These are phyloP conservation scores for Anaspis maculata DNA, from an alignment of 2,888 invertebrate genomes.

Conservation along the genomic window DNA sequence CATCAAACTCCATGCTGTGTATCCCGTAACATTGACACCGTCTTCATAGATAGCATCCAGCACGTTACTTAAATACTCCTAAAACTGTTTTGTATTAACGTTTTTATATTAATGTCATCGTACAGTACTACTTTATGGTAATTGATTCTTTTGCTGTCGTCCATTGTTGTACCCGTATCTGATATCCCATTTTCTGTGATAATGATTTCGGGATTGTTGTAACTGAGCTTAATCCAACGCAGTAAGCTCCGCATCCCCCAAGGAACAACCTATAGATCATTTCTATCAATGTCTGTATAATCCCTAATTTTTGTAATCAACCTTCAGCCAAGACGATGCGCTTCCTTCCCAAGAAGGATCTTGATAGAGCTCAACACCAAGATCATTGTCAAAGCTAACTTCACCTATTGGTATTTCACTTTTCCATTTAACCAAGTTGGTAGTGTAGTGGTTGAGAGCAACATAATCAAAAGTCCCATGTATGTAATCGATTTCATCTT, in stretches of 20 bases:
- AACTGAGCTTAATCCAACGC: conserved; percentile 31
- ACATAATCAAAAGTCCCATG: conserved; percentile 50
- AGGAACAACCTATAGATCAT: conserved; percentile 28
- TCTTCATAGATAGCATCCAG: conserved; percentile 32
- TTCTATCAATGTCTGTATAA: neutral
- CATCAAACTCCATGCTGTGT: conserved; percentile 64
- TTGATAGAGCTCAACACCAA: conserved; percentile 6
- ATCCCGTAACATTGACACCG: conserved; percentile 50
- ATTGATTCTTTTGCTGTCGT: conserved; percentile 44
- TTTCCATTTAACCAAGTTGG: conserved; percentile 32
- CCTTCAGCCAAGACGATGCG: conserved; percentile 2
- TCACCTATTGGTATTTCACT: conserved; percentile 3
- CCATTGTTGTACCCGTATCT: conserved; percentile 42
- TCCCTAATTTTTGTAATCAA: neutral
- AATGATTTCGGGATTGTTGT: conserved; percentile 45
- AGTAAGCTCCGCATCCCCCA: conserved; percentile 50
- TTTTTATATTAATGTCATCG: neutral
- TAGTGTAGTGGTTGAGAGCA: conserved; percentile 49
- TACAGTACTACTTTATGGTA: conserved; percentile 32
- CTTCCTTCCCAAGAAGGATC: conserved; percentile 9
- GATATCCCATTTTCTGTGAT: conserved; percentile 52
- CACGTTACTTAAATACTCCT: conserved; percentile 16
- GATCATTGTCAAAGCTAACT: conserved; percentile 2
- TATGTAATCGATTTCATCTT: conserved; percentile 49
- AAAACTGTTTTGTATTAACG: neutral